These are phyloP conservation scores for Oceanodroma tethys DNA, from an alignment of 2,113 vertebrate species.

Conservation along the genomic window DNA sequence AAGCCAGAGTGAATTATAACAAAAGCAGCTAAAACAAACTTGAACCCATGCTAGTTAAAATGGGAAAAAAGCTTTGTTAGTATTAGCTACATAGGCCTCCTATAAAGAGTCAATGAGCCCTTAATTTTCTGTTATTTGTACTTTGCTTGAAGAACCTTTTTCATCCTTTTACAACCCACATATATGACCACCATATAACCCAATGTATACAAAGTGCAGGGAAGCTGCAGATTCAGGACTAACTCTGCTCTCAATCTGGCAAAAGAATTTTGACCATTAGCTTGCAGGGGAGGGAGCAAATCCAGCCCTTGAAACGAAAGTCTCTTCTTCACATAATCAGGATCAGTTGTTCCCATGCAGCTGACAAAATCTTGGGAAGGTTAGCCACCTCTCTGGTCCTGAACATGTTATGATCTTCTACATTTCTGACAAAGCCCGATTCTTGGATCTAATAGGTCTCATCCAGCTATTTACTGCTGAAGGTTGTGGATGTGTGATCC, in stretches of 20 bases:
- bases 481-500: neutral
- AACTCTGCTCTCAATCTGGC: neutral
- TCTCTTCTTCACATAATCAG: neutral
- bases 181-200: neutral
- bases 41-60: neutral
- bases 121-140: neutral
- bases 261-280: neutral
- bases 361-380: neutral
- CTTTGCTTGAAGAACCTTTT: neutral
- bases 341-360: neutral
- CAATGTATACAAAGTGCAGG: neutral
- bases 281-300: neutral
- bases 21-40: constrained; percentile 11
- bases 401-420: neutral
- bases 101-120: neutral
- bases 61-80: neutral
- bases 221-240: neutral
- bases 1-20: neutral
- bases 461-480: neutral
- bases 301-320: neutral
- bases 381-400: neutral
- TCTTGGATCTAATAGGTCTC: neutral
- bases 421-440: rapidly evolving
- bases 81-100: constrained; percentile 7
- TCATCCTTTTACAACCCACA: neutral